A percentile compares a stretch with the other conserved stretches of the same genome.
Evolutionary conservation across 2,888 invertebrate genomes (phyloP).

Genomic region (Plagiodera versicolora): DNA sequence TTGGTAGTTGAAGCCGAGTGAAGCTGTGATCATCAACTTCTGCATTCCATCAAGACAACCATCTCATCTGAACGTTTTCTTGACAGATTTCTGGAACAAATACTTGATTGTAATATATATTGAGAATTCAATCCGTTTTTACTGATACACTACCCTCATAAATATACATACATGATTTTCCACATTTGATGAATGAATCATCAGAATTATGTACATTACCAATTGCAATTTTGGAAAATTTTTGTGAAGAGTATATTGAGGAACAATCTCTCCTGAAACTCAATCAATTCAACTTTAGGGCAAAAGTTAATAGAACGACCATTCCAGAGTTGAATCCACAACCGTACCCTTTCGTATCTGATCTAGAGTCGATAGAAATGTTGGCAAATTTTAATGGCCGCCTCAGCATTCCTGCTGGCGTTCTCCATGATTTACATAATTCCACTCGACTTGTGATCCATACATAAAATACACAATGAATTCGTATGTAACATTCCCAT

Average conservation of each 20-base stretch:
- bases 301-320: slow-evolving; percentile 1
- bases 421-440: background rate
- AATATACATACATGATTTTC: no score
- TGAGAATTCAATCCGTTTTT: no score
- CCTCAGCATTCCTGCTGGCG: background rate
- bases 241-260: background rate
- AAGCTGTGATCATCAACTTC: no score
- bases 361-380: background rate
- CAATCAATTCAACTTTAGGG: background rate
- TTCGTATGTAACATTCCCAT: slow-evolving; percentile 2
- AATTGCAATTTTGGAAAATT: background rate
- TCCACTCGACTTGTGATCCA: background rate
- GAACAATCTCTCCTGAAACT: background rate
- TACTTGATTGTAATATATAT: no score
- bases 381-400: slow-evolving; percentile 2
- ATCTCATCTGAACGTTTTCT: no score
- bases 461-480: background rate
- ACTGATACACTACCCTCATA: no score
- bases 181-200: no score
- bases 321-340: background rate
- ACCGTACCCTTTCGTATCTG: slow-evolving; percentile 4
- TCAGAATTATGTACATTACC: no score
- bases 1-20: no score
- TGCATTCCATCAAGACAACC: no score
- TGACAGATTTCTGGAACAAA: no score